Conservation (phyloP, 2,797 vertebrate species). For the Ctenopoma kingsleyae region DNA sequence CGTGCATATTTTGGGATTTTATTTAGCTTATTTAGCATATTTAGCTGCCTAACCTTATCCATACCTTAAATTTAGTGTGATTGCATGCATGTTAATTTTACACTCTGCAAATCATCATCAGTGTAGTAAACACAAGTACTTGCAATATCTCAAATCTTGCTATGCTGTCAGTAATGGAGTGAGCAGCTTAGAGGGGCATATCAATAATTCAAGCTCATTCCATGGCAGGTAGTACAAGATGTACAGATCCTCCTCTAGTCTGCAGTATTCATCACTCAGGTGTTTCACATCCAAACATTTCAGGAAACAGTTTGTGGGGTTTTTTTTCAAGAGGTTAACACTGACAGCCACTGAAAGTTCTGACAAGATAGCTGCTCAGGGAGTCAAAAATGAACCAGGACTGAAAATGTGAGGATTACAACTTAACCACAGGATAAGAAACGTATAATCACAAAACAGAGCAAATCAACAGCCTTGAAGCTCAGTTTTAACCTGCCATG, state of each 20-base stretch:
- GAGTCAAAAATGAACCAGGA: too few species aligned
- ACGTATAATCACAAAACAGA: too few species aligned
- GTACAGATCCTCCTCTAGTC: neutral
- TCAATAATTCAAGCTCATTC: conserved; percentile 11
- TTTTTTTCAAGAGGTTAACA: too few species aligned
- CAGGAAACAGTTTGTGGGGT: too few species aligned
- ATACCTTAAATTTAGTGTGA: neutral
- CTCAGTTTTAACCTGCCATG: too few species aligned
- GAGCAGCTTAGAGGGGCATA: neutral
- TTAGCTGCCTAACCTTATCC: neutral
- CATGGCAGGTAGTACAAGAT: neutral
- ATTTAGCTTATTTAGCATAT: neutral
- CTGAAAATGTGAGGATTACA: too few species aligned
- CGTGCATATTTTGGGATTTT: neutral
- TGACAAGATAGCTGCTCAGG: too few species aligned
- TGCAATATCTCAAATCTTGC: neutral
- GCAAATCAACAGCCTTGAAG: too few species aligned
- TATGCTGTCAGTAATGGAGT: neutral
- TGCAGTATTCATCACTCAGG: neutral
- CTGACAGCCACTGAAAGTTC: too few species aligned
- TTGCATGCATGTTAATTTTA: conserved; percentile 3
- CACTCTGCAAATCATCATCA: conserved; percentile 37
- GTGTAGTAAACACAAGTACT: conserved; percentile 20
- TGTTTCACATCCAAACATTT: too few species aligned
- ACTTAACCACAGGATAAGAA: too few species aligned